Base-by-base conservation (phyloP, 2,888 invertebrate species). In the Leucophenga montana region DNA sequence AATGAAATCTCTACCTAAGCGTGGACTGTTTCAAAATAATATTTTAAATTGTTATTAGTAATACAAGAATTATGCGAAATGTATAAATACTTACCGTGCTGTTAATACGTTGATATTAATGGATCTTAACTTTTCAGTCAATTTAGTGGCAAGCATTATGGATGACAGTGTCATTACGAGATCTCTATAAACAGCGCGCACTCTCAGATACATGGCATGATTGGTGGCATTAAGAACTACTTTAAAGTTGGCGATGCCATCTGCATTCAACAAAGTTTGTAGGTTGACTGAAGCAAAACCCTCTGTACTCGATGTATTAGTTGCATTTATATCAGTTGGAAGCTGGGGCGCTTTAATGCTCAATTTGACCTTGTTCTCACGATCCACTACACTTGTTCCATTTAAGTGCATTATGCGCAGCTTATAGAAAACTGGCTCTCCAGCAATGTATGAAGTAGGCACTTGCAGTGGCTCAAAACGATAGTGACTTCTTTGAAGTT, bases 391-490 rank as follows among this genome's bases (percentile, higher is more conserved):
- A 0, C 93, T 93, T 8, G 91, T 90, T 53, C 92, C 93, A 87
- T 94, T 94, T 79, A 94, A 92, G 79, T 93, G 91, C 0, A 92
- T 89, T 0, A 94, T 89, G 90, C 92, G 93, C 16, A 93, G 86
- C 91, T 94, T 95, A 57, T 95, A 94, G 31, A 92, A 93, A 84
- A 95, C 97, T 73, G 94, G 93, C 65, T 97, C 90, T 18, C 95
- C 95, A 1, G 97, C 96, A 87, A 96, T 96, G 89, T 95, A 98
- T 77, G 94, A 93, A 77, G 95, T 94, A 0, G 96, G 94, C 8
- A 95, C 94, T 81, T 95, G 92, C 48, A 97, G 92, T 59, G 94
- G 89, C 72, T 94, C 92, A 89, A 96, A 90, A 78, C 92, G 92
- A 82, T 94, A 93, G 74, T 92, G 92, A 83, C 94, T 92, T 73